Conservation (phyloP, 2,113 vertebrate species). For the Dromiciops gliroides region DNA sequence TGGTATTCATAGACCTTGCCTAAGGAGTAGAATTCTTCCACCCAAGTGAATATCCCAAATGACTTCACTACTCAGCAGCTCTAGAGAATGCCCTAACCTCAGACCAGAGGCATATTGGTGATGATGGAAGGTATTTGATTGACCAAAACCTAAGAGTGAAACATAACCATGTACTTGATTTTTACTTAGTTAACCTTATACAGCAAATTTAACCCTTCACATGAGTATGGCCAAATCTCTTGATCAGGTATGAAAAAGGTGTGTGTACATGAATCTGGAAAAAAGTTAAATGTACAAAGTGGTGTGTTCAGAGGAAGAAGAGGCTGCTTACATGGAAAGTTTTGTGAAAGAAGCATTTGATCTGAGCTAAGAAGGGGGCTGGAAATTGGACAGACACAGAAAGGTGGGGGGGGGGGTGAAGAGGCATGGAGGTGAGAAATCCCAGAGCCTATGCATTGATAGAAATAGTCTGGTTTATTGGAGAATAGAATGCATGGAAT, state of each 20-base stretch:
- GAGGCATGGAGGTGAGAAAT: neutral
- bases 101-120: neutral
- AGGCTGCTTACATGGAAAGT: neutral
- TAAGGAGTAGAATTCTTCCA: neutral
- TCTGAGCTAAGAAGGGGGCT: neutral
- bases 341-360: neutral
- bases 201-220: neutral
- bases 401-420: neutral
- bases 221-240: neutral
- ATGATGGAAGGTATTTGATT: neutral
- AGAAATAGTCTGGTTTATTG: neutral
- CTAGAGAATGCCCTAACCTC: neutral
- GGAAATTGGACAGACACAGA: neutral
- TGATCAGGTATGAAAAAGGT: constrained; percentile 1
- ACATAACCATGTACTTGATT: neutral
- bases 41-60: neutral
- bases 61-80: neutral
- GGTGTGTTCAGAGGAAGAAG: neutral
- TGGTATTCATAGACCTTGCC: neutral
- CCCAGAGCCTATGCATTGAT: neutral
- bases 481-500: neutral
- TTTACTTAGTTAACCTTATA: neutral
- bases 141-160: neutral
- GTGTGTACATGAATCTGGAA: neutral
- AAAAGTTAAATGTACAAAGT: neutral